A percentile compares a stretch with the other conserved stretches of the same genome.
Evolutionary conservation across 1,140 invertebrate species (phyloP).

Genomic region (Drosophila jambulina): DNA sequence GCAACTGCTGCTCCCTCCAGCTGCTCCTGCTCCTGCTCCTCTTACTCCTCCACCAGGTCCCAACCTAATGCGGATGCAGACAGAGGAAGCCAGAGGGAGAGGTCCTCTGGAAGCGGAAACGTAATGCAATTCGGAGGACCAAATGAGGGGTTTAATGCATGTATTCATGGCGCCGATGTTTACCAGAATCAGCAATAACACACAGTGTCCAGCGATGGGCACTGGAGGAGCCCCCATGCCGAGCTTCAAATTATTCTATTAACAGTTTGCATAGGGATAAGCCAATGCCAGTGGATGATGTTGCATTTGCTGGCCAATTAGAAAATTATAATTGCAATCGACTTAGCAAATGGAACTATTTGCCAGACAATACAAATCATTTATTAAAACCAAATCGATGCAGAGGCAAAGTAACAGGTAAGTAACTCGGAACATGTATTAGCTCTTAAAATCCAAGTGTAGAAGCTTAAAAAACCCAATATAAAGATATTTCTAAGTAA

Average conservation of each 20-base stretch:
- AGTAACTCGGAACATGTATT: background rate
- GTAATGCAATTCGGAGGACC: constrained; percentile 67
- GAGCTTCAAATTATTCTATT: constrained; percentile 53
- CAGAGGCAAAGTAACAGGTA: background rate
- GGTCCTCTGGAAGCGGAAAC: constrained; percentile 46
- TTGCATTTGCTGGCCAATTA: constrained; percentile 10
- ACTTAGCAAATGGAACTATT: constrained; percentile 1
- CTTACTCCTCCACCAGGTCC: background rate
- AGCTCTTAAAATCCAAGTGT: no score
- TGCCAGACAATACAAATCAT: constrained; percentile 5
- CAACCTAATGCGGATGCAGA: constrained; percentile 44
- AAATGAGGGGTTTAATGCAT: constrained; percentile 71
- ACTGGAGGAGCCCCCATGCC: background rate
- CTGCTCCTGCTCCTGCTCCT: background rate
- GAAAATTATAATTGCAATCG: constrained; percentile 11
- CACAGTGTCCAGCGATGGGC: background rate
- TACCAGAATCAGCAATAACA: constrained; percentile 24
- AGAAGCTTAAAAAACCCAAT: background rate
- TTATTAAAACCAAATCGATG: background rate
- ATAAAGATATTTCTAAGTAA: background rate
- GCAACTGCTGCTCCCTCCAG: background rate
- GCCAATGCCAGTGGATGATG: constrained; percentile 9
- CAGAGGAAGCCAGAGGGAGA: constrained; percentile 17
- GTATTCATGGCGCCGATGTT: constrained; percentile 25
- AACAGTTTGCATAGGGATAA: constrained; percentile 24